These are phyloP conservation scores for Mus spretus DNA, from an alignment of 2,797 vertebrate genomes.

Conservation along the genomic window DNA sequence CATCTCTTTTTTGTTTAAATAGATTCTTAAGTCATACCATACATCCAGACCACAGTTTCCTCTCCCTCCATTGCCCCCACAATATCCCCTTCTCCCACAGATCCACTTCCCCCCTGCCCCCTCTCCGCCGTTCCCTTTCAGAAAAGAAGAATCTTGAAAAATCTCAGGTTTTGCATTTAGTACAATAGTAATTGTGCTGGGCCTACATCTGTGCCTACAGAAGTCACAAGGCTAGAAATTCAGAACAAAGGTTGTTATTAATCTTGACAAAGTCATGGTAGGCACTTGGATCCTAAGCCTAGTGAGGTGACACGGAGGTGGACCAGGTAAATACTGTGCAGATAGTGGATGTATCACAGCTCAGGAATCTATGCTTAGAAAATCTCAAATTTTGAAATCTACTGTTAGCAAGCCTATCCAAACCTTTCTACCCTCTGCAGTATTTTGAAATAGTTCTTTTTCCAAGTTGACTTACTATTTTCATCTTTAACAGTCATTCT, in stretches of 20 bases:
- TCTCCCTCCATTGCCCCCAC: neutral
- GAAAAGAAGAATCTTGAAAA: neutral
- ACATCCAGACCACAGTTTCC: neutral
- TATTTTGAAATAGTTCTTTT: neutral
- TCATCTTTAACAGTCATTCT: no score
- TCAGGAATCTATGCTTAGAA: neutral
- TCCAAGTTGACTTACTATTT: no score
- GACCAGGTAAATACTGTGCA: neutral
- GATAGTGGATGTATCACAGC: neutral
- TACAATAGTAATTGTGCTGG: neutral
- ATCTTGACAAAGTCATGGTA: neutral
- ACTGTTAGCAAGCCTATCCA: neutral
- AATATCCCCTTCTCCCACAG: neutral
- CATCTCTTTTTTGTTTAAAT: neutral
- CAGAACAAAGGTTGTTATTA: neutral
- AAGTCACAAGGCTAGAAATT: neutral
- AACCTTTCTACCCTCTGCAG: no score
- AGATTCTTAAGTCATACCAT: neutral
- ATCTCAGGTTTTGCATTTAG: no score
- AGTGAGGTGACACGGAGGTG: neutral
- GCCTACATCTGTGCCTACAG: neutral
- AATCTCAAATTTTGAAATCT: neutral
- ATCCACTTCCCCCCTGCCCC: fast-evolving
- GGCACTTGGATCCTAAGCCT: neutral
- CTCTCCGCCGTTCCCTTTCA: neutral